Base-by-base conservation (phyloP, 1,140 invertebrate genomes). In the Stegodyphus mimosarum region DNA sequence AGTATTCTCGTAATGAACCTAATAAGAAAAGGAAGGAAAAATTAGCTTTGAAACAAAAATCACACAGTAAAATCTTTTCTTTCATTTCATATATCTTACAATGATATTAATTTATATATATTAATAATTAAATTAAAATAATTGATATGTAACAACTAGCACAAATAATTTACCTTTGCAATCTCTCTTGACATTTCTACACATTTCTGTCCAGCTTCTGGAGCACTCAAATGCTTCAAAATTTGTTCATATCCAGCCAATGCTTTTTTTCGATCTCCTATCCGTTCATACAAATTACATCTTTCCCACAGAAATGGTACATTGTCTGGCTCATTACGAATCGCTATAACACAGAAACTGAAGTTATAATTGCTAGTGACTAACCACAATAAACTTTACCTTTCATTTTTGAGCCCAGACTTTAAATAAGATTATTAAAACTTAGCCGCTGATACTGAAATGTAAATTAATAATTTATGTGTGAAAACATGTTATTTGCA, bases 171-270 rank as follows among this genome's bases (percentile, higher is more conserved):
- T 87, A 90, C 89, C 88, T 94, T 93, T 0, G 95, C 93, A 51
- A 97, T 92, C 87, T 94, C 92, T 90, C 94, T 96, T 0, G 95
- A 94, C 87, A 96, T 93, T 74, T 94, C 92, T 60, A 97, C 91
- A 87, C 96, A 94, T 71, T 92, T 91, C 86, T 93, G 91, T 18
- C 93, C 93, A 89, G 96, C 92, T 71, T 92, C 92, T 7, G 93
- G 90, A 70, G 91, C 92, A 73, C 91, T 92, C 53, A 96, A 90
- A 7, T 83, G 70, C 51, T 93, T 92, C 17, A 97, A 90, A 88
- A 97, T 92, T 89, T 93, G 93, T 7, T 94, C 91, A 89, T 95
- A 97, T 11, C 94, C 94, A 87, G 93, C 93, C 53, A 96, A 89
- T 7, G 93, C 93, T 79, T 93, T 93, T 87, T 93, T 94, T 50